A percentile compares a stretch with the other conserved stretches of the same genome.
Conservation (phyloP, 1,140 invertebrate species). For the Heliconius himera region DNA sequence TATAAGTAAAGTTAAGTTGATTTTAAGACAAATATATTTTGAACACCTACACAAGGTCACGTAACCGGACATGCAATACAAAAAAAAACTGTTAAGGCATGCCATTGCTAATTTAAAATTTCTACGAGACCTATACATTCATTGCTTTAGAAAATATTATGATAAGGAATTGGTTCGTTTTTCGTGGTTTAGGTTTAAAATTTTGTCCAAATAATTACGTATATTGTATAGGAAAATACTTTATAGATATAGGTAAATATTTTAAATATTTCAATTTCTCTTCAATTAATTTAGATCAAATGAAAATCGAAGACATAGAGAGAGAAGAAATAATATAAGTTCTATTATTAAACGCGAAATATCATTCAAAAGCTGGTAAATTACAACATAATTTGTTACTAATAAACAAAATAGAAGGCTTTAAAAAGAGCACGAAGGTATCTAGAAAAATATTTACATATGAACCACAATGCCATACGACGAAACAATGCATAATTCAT, state of each 20-base stretch:
- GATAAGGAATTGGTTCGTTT: no score
- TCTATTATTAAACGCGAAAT: no score
- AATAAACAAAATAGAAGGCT: not conserved
- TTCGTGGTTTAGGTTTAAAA: no score
- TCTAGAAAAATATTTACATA: not conserved
- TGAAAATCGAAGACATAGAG: no score
- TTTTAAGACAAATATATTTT: slow-evolving; percentile 4
- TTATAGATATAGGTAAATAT: no score
- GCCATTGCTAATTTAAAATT: not conserved
- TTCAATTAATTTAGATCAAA: no score
- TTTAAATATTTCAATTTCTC: no score
- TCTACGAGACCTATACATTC: not conserved
- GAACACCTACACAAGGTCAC: not conserved
- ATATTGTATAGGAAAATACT: no score
- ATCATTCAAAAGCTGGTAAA: no score
- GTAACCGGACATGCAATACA: not conserved
- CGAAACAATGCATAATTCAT: slow-evolving; percentile 10
- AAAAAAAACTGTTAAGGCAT: not conserved
- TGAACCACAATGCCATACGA: not conserved
- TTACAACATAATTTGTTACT: not conserved
- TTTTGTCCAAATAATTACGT: no score
- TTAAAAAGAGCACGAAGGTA: not conserved
- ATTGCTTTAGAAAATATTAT: no score
- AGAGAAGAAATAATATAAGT: no score
- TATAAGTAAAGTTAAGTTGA: not conserved